Evolutionary conservation across 1,140 invertebrate species (phyloP), one percentile per base, ranked within the genome.

Genomic region (Eciton burchellii): DNA sequence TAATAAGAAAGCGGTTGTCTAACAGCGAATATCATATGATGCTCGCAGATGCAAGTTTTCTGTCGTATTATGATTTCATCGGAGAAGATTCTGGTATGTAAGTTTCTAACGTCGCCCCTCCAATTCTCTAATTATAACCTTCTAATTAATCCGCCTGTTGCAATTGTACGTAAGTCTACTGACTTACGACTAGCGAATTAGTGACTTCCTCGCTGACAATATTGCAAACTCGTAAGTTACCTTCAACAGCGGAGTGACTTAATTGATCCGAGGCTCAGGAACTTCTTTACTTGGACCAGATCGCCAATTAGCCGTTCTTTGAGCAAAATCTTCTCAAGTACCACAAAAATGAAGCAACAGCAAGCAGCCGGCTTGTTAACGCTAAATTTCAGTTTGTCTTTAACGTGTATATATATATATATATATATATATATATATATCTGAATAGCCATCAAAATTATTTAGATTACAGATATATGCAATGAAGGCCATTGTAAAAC

Each of bases 361-460:
- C 24, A 52, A 54, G n/a, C 26, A 45, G 14, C 16, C 12, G 45
- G n/a, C n/a, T 54, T 8, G 21, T 60, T 73, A 57, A 43, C 26
- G 16, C 14, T 72, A 41, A 59, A 73, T 45, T n/a, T 59, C 21
- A 59, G 19, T 21, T 29, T 21, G 26, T 72, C 41, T 73, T 73
- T 47, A 73, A 59, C 26, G 0, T 43, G 21, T 41, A 56, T 12
- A 45, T 14, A 71, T 4, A 45, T 11, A 59, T n/a, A n/a, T n/a
- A n/a, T n/a, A n/a, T n/a, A n/a, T n/a, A n/a, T n/a, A n/a, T n/a
- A n/a, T n/a, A n/a, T n/a, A n/a, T n/a, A n/a, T n/a, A n/a, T n/a
- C 16, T 29, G 43, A 60, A 3, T 3, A 19, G 24, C n/a, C 29
- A 57, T 29, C 43, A n/a, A 54, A 79, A 54, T 79, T 56, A 24